phyloP scores from a whole-genome alignment of 2,888 invertebrate genomes.

The Bursaphelenchus okinawaensis region DNA sequence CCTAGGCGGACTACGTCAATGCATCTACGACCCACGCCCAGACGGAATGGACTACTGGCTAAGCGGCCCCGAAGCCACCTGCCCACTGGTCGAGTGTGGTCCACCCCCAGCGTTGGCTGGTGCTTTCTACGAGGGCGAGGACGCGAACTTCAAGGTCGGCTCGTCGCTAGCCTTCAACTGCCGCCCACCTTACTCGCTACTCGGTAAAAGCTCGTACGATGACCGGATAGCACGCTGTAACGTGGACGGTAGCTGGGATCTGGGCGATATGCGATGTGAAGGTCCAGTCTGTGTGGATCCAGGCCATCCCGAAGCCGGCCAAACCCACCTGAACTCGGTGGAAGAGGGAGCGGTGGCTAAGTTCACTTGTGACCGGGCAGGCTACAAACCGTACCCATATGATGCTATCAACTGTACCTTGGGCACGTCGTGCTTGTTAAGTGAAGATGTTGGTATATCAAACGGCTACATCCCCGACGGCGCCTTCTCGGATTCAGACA shows the following conservation, averaged over 20 bases:
- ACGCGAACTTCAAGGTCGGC: constrained; percentile 65
- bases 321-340: constrained; percentile 70
- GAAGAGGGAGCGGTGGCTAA: constrained; percentile 76
- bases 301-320: constrained; percentile 66
- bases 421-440: constrained; percentile 87
- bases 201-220: constrained; percentile 82
- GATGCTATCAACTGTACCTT: constrained; percentile 46
- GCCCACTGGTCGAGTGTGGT: constrained; percentile 76
- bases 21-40: constrained; percentile 87
- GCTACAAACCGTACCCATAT: constrained; percentile 60
- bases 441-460: constrained; percentile 80
- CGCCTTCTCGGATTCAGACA: constrained; percentile 66
- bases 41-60: constrained; percentile 59
- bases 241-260: constrained; percentile 90
- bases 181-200: constrained; percentile 80
- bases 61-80: constrained; percentile 48
- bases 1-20: constrained; percentile 80
- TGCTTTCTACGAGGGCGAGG: constrained; percentile 75
- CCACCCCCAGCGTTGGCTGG: constrained; percentile 79
- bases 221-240: constrained; percentile 84
- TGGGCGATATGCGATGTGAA: constrained; percentile 79
- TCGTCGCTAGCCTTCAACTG: constrained; percentile 75
- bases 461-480: constrained; percentile 88
- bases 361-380: constrained; percentile 82
- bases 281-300: constrained; percentile 19